A percentile compares a stretch with the other conserved stretches of the same genome.
Conservation (phyloP, 2,888 invertebrate genomes). For the Tachina fera region DNA sequence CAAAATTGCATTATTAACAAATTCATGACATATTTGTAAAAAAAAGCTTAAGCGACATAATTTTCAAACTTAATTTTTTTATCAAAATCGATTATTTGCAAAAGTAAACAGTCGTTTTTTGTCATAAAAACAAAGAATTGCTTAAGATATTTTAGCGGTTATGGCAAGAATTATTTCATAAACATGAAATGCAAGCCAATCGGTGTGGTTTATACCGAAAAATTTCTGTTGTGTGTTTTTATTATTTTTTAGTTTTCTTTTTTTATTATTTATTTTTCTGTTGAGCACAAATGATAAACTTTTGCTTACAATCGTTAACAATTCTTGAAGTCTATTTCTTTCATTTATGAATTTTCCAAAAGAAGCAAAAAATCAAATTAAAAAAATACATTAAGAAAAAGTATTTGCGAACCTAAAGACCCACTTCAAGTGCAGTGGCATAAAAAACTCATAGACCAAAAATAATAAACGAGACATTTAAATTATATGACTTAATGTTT, state of each 20-base stretch:
- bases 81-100: no score
- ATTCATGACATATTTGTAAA: no score
- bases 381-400: conserved; percentile 3
- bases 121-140: no score
- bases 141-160: no score
- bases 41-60: no score
- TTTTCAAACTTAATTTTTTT: no score
- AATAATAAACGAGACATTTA: conserved; percentile 51
- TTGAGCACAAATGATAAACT: no score
- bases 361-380: no score
- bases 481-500: conserved; percentile 18
- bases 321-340: background rate
- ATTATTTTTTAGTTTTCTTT: background rate
- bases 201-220: background rate
- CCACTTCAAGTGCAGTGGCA: conserved; percentile 67
- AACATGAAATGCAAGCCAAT: no score
- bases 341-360: conserved; percentile 1
- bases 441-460: conserved; percentile 65
- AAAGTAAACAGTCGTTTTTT: no score
- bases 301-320: background rate
- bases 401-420: conserved; percentile 48
- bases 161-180: no score
- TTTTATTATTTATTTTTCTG: background rate
- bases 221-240: background rate
- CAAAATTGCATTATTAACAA: no score